Evolutionary conservation across 2,888 invertebrate genomes (phyloP), one percentile per base, ranked within the genome.

Genomic region (Ditylenchus weischeri): DNA sequence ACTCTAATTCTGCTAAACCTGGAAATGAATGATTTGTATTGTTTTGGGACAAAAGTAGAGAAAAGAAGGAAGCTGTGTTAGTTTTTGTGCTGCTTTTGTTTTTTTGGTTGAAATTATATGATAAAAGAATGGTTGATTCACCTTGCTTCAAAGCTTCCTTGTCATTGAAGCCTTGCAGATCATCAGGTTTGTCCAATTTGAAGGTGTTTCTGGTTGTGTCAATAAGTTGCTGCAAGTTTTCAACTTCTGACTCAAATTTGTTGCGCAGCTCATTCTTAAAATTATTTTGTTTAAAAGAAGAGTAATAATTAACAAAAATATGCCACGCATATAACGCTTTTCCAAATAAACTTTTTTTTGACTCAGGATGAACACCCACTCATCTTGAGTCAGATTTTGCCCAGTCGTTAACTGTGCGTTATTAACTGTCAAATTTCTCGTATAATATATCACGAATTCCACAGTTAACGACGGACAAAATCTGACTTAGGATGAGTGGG

Each of bases 1-100:
- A 70, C 18, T 73, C 75, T 18, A 74, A 63, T 38, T 74, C 74
- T 60, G 62, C 64, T 23, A 72, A 64, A 43, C 72, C 75, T 75
- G 72, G 50, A 43, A 75, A 72, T 43, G 51, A 21, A 23, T 36
- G 43, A 48, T 36, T 6, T 21, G 13, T 35, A 57, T 29, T 13
- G 29, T 57, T 57, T 57, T 57, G 35, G 6, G 15, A 43, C 13
- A 15, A 15, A 43, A 43, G 43, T 43, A 6, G 2, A 8, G 13
- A 43, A 43, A 43, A 43, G 15, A 15, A 38, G 15, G 15, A 43
- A 13, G 8, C 15, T 15, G 15, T 43, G 43, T 8, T 3, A 10
- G 54, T 57, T 57, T 57, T 29, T 5, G 2, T 50, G 51, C 51
- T 19, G 21, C 8, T 15, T 29, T 8, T 57, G 3, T 57, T 29